Base-by-base conservation (phyloP, 2,797 vertebrate species). In the Hipposideros larvatus region DNA sequence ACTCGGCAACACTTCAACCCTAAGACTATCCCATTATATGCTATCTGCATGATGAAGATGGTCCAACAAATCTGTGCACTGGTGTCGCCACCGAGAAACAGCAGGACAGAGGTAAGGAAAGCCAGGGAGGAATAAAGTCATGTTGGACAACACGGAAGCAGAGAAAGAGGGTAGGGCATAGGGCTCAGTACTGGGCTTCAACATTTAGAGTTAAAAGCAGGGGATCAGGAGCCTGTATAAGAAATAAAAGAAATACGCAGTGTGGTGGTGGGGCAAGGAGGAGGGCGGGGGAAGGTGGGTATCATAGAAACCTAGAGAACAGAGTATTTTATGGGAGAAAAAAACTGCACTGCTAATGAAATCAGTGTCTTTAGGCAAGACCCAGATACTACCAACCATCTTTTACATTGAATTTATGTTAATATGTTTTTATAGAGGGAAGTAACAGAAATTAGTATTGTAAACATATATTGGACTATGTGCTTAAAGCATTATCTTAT, bases 401-500 rank as follows among this genome's bases (percentile, higher is more conserved):
- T 55, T 73, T 77, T 48, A 26, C 5, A 43, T 2, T 65, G 13
- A 74, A 87, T 65, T 65, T n/a, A 57, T 87, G 21, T 31, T 66
- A 37, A 13, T 77, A 95, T 41, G 11, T 31, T 55, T 34, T 68
- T 63, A 51, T 9, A 57, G 4, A 78, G 15, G 55, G 13, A 57
- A 13, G 0, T 18, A 83, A 83, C 13, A 59, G 22, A n/a, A 87
- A 63, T 83, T 16, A 83, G 1, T 13, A 68, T 65, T 63, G 68
- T 34, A 79, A 22, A 80, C 4, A 68, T 55, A 66, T 9, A 43
- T 24, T 74, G 61, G 13, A 2, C 19, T 88, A n/a, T 34, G 57
- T 75, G 11, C 53, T 96, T 84, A 63, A 87, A 86, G 21, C 16
- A 46, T 37, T 48, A n/a, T 34, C 5, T 74, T 34, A 84, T 37